Evolutionary conservation across 2,797 vertebrate species (phyloP), one percentile per base, ranked within the genome.

Genomic region (Tapera naevia): DNA sequence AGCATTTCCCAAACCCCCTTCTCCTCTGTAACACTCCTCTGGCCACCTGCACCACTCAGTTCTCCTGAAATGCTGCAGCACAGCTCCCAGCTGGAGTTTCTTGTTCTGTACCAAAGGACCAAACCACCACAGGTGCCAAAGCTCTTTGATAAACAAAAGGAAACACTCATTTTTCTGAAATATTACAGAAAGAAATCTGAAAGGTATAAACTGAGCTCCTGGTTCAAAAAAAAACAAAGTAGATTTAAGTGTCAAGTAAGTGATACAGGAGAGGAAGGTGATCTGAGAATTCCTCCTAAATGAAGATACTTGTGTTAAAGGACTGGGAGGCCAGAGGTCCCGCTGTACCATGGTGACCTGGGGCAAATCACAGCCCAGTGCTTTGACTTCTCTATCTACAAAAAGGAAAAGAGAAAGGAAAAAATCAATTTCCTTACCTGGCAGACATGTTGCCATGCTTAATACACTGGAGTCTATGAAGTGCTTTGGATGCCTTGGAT

Each of bases 31-130:
- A 33, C 7, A 6, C 39, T 12, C 28, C 1, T 4, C 39, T 48
- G 56, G 18, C 39, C 17, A 4, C 0, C 4, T 37, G 13, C 16
- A 73, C 43, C 32, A 6, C 1, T 2, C 39, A 3, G 19, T 0
- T 64, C 48, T 80, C 64, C 64, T 60, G 60, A 62, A 39, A 37
- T 1, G 15, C 79, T 66, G 39, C 39, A 50, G 30, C 72, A 53
- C 58, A 71, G 4, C 32, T 70, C 57, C 46, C 33, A 32, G 0
- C 7, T 0, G 17, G 11, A 79, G 24, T 12, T 90, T 39, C 46
- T 45, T 7, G 13, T 19, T 48, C 19, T 72, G 43, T 53, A 27
- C 1, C 0, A 7, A 35, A 33, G 19, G 32, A 54, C 23, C 57
- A 82, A 73, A 18, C 39, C 43, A 45, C 24, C 33, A 10, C 11